Base-by-base conservation (phyloP, 2,888 invertebrate genomes). In the Leptarthrus brevirostris region DNA sequence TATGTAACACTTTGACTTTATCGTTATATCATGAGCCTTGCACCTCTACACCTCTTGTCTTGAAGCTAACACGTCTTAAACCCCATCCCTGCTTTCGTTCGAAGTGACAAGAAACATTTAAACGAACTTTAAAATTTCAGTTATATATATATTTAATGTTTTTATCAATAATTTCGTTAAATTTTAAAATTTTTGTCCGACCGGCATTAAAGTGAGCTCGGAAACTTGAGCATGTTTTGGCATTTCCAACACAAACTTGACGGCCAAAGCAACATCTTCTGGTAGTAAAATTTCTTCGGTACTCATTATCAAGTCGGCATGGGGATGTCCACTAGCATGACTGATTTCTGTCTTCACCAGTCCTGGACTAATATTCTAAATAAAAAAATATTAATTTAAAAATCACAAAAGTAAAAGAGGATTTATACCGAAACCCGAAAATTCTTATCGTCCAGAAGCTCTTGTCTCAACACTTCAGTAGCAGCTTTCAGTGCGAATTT, bases 351-450 rank as follows among this genome's bases (percentile, higher is more conserved):
- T 82, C 73, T 78, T 79, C 2, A 81, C 81, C 47, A 82, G 76
- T 3, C 82, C 82, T 1, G 82, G 82, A 53, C 82, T 82, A 22
- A 81, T 79, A 24, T 79, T 79, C 82, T 82, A 71, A 54, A 75
- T 52, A n/a, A n/a, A n/a, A n/a, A n/a, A n/a, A 44, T n/a, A 56
- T 30, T 30, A 77, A n/a, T n/a, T n/a, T n/a, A n/a, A n/a, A n/a
- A 70, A 52, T 56, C 12, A 56, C 20, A 26, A 22, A 40, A 20
- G 1, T 12, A 12, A 20, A 0, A 40, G 14, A 56, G 0, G 12
- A 61, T 6, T 20, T 47, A 1, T 64, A 82, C 82, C 74, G 81
- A 80, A 73, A 82, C 77, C n/a, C 81, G 78, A 58, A 82, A 77
- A 54, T 80, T 77, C 53, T 80, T 80, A 54, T 82, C 78, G 36